Evolutionary conservation across 2,888 invertebrate species (phyloP).

Genomic region (Brassicogethes aeneus): DNA sequence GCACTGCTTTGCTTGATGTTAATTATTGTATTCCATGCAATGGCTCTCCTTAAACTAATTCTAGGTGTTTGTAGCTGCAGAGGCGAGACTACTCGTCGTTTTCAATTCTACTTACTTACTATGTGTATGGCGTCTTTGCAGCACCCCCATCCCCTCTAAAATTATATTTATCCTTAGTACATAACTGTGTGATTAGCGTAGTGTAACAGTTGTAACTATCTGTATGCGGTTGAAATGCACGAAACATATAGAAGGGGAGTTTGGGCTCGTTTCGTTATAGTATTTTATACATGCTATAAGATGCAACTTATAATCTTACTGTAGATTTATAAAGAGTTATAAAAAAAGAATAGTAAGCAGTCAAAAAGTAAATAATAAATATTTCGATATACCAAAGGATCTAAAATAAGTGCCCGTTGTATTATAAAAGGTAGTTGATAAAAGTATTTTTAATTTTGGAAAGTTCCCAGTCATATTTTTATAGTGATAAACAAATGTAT

Average conservation of each 20-base stretch:
- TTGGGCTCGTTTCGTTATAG: constrained; percentile 34
- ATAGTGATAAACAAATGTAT: not conserved
- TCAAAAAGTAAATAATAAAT: constrained; percentile 27
- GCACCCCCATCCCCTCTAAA: not conserved
- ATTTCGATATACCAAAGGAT: constrained; percentile 18
- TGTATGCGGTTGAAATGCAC: constrained; percentile 85
- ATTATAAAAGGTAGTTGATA: not conserved
- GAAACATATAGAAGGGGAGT: constrained; percentile 80
- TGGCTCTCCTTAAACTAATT: constrained; percentile 14
- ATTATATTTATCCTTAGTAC: constrained; percentile 6
- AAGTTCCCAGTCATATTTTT: not conserved
- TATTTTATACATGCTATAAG: constrained; percentile 29
- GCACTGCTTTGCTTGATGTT: constrained; percentile 17
- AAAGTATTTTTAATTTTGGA: not conserved
- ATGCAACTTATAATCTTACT: constrained; percentile 23
- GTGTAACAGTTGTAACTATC: constrained; percentile 30
- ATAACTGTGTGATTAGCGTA: constrained; percentile 14
- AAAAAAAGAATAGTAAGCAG: constrained; percentile 20
- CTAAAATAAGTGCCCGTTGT: constrained; percentile 3
- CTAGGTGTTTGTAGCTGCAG: constrained; percentile 2
- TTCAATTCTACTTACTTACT: not conserved
- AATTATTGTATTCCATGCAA: constrained; percentile 11
- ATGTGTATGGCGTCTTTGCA: not conserved
- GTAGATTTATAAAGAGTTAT: constrained; percentile 5
- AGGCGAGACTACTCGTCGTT: not conserved